A percentile compares a stretch with the other conserved stretches of the same genome.
Conservation (phyloP, 1,140 invertebrate species). For the Drosophila cardini region DNA sequence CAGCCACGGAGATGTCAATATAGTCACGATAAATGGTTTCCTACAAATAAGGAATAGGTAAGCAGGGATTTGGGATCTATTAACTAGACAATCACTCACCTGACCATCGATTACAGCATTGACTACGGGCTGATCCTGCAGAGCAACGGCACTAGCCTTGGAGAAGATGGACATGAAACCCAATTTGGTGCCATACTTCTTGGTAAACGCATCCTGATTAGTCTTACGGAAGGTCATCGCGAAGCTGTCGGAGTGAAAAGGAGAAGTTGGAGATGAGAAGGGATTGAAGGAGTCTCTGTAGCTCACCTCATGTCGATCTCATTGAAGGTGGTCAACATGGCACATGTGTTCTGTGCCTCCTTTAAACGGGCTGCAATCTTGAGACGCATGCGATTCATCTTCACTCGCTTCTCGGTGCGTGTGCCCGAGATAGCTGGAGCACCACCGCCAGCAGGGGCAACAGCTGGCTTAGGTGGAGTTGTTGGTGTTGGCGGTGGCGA, state of each 20-base stretch:
- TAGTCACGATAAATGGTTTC: conserved; percentile 99
- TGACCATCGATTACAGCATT: conserved; percentile 99
- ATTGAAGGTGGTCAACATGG: conserved; percentile 99
- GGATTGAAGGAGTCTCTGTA: not conserved
- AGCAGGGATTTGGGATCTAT: too few species aligned
- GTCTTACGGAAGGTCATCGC: conserved; percentile 97
- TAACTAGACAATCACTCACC: too few species aligned
- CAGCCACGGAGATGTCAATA: conserved; percentile 99
- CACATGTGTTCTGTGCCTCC: conserved; percentile 99
- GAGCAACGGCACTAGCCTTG: conserved; percentile 95
- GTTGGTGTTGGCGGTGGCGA: conserved; percentile 89
- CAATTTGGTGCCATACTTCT: conserved; percentile 97
- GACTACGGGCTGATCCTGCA: conserved; percentile 97
- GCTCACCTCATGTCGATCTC: conserved; percentile 98
- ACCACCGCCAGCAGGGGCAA: conserved; percentile 85
- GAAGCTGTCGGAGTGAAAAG: conserved; percentile 87
- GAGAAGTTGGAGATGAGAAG: not conserved
- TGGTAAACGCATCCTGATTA: conserved; percentile 94
- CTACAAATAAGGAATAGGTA: conserved; percentile 37
- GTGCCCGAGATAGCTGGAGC: conserved; percentile 92
- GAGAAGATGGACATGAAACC: conserved; percentile 99
- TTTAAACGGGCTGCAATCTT: conserved; percentile 98
- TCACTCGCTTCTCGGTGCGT: conserved; percentile 97
- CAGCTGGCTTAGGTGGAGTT: conserved; percentile 88
- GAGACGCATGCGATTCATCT: conserved; percentile 99